phyloP scores from a whole-genome alignment of 2,113 vertebrate genomes.

The Pteruthius melanotis region DNA sequence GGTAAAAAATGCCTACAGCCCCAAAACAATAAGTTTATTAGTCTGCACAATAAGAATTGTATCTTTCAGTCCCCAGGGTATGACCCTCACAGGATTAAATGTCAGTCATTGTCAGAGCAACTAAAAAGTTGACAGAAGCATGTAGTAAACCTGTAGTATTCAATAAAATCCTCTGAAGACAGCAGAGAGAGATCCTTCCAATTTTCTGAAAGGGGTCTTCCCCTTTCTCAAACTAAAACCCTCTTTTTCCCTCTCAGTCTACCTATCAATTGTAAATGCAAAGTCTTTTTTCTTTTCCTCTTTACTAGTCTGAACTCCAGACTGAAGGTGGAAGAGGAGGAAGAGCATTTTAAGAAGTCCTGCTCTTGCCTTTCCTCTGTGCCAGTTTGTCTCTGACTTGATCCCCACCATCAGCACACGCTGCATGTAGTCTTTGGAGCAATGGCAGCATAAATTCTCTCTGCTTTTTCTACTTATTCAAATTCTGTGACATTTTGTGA shows the following conservation, averaged over 20 bases:
- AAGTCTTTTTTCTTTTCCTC: neutral
- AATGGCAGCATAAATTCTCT: constrained; percentile 5
- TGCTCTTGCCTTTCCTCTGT: neutral
- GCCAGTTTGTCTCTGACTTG: neutral
- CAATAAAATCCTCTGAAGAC: neutral
- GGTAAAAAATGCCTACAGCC: neutral
- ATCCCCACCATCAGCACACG: fast-evolving
- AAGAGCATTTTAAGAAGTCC: neutral
- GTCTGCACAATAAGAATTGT: neutral
- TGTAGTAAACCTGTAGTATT: neutral
- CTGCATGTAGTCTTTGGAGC: neutral
- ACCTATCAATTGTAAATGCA: neutral
- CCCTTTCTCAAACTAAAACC: neutral
- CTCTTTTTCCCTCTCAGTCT: neutral
- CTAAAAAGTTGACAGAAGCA: neutral
- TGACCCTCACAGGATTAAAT: neutral
- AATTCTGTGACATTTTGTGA: constrained; percentile 5
- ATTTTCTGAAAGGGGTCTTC: neutral
- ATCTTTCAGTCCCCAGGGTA: neutral
- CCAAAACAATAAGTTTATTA: neutral
- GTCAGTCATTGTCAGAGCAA: neutral
- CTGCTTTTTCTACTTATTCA: constrained; percentile 17
- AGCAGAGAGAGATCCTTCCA: neutral
- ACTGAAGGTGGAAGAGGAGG: neutral
- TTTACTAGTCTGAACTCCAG: neutral